Base-by-base conservation (phyloP, 1,140 invertebrate genomes). In the Aphelinus atriplicis region DNA sequence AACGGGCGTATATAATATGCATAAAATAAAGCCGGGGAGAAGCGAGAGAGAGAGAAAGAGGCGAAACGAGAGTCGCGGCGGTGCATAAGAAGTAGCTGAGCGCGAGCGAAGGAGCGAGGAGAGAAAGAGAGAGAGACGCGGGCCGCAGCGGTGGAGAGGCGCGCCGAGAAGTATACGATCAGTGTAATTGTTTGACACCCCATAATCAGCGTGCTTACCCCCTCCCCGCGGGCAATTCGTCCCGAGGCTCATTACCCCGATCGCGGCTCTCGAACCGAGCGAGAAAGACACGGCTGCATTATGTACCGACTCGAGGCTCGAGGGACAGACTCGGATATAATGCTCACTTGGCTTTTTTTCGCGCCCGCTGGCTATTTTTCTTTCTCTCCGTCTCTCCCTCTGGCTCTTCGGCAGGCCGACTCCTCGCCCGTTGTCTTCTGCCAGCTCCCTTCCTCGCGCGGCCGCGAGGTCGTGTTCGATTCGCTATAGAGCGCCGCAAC, bases 141-240 rank as follows among this genome's bases (percentile, higher is more conserved):
- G 85, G 0, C 26, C 26, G 26, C 83, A 82, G 83, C 83, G 83
- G 79, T 80, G 82, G 79, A 81, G 78, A 76, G 75, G 80, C 81
- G 83, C 80, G 78, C 82, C 82, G 85, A 86, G 86, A 87, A 26
- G 26, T 26, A 84, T 86, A 87, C 87, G 87, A 87, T 88, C 87
- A 87, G 82, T 82, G 81, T 88, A 86, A 88, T 88, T 88, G 85
- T 88, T 88, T 88, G 86, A 88, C 86, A 88, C 87, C 86, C 87
- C 87, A 87, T 88, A 87, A 88, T 88, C 86, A 88, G 82, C 81
- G 80, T 85, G 85, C 81, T 83, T 82, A 81, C 79, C 64, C 48
- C 61, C 73, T 62, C 45, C 56, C 48, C 53, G 65, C 79, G 69
- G 73, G 77, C 53, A 71, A 76, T 70, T 60, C 51, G 43, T 61